Evolutionary conservation across 2,888 invertebrate species (phyloP), one percentile per base, ranked within the genome.

Genomic region (Rhopalosiphum nymphaeae): DNA sequence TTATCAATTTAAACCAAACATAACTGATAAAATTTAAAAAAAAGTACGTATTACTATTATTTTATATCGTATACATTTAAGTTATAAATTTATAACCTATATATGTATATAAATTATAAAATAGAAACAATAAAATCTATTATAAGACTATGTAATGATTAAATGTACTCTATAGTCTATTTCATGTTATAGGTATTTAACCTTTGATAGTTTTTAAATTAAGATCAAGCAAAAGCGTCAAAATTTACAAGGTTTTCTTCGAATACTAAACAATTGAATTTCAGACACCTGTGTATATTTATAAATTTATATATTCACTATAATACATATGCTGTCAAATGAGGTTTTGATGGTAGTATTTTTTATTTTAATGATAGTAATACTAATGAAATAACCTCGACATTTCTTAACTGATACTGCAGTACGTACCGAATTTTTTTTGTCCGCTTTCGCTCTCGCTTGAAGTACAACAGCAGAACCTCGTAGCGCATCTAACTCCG

Each of bases 381-480:
- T 46, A 67, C 29, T 44, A 88, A 78, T 56, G 13, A n/a, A 49
- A 78, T n/a, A 93, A 93, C 92, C 92, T 93, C 78, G 92, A 93
- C 53, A 93, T 93, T 93, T 93, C 21, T 53, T 44, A 78, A 93
- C 3, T 21, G 53, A 57, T 57, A 85, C 36, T 57, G 94, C 44
- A 46, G 44, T 67, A 94, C 94, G 42, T 86, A 94, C 94, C 86
- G 86, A 91, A 91, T 25, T 91, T 91, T 94, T 94, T 93, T 95
- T 95, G 16, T 95, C 95, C 46, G 95, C 95, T 95, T 95, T 95
- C 53, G 95, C 95, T 95, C 95, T 95, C 86, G 95, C 95, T 95
- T 95, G 95, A 87, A 95, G 95, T 94, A 95, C 95, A 94, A 95
- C 95, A 92, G 95, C 95, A 29, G 95, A 95, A 84, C 95, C 95